Base-by-base conservation (phyloP, 2,797 vertebrate species). In the Melanotaenia trifasciata region DNA sequence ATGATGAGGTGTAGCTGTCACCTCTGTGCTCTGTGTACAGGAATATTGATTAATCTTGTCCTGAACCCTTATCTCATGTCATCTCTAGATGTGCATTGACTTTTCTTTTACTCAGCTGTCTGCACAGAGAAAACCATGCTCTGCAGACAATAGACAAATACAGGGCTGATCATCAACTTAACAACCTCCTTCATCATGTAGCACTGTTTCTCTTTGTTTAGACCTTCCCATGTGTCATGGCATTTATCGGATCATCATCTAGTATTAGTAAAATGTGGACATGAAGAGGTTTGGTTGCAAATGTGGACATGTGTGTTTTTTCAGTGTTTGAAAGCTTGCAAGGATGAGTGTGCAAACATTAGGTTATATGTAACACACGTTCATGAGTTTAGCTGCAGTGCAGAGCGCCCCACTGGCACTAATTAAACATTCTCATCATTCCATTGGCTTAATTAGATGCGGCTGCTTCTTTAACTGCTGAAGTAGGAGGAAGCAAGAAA, bases 341-440 rank as follows among this genome's bases (percentile, higher is more conserved):
- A 62, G 69, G 71, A 61, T 64, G 38, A 59, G 60, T 35, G 61
- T 59, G 22, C 24, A 38, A 67, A 54, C 36, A 18, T 38, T 22
- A 47, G 43, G 18, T 64, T 50, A 78, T 18, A 47, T 38, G 26
- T 50, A 40, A 43, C 22, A 28, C 28, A n/a, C 45, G 38, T 69
- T 69, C 72, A 73, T 66, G 80, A 76, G 81, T 84, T 84, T 83
- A 87, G 87, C 77, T 85, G 68, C 81, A 67, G 70, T 35, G 70
- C 80, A 59, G 50, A 67, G 78, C 75, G 69, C 83, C 74, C 74
- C 64, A 79, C 72, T 87, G 85, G 67, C 84, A 75, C 82, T 90
- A 89, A 92, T 89, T 87, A 90, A 87, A 81, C 84, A 72, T 83
- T 66, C 83, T 87, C 79, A 83, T 89, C 87, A 87, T 80, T 81